These are phyloP conservation scores for Archips xylosteana DNA, from an alignment of 2,888 invertebrate species.

Conservation along the genomic window DNA sequence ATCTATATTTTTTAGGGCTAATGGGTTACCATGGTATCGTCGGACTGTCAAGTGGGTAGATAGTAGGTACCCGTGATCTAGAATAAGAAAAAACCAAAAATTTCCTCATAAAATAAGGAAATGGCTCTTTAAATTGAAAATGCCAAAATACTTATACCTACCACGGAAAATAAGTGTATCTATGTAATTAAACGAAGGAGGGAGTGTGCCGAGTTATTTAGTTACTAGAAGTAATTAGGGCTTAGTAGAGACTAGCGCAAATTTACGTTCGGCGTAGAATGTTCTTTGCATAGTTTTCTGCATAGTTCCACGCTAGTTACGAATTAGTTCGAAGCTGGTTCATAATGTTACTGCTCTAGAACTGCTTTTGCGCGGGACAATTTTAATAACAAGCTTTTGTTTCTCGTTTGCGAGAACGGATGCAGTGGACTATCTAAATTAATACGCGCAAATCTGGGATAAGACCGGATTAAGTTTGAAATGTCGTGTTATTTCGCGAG, in stretches of 20 bases:
- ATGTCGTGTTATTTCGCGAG: slow-evolving; percentile 35
- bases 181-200: slow-evolving; percentile 51
- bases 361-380: slow-evolving; percentile 36
- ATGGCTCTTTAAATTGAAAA: too few relatives aligned
- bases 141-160: slow-evolving; percentile 44
- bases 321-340: slow-evolving; percentile 28
- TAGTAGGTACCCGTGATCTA: too few relatives aligned
- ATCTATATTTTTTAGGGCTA: too few relatives aligned
- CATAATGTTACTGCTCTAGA: slow-evolving; percentile 38
- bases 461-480: slow-evolving; percentile 31
- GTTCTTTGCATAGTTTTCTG: slow-evolving; percentile 55
- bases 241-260: slow-evolving; percentile 48
- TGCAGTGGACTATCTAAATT: slow-evolving; percentile 34
- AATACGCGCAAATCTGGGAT: slow-evolving; percentile 41
- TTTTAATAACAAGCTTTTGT: slow-evolving; percentile 42
- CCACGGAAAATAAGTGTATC: slow-evolving; percentile 45
- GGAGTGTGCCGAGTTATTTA: slow-evolving; percentile 56
- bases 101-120: too few relatives aligned
- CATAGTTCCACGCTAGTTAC: slow-evolving; percentile 54
- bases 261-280: slow-evolving; percentile 60
- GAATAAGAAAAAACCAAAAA: too few relatives aligned
- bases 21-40: too few relatives aligned
- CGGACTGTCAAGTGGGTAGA: too few relatives aligned
- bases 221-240: slow-evolving; percentile 56
- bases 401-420: slow-evolving; percentile 10